Evolutionary conservation across 2,888 invertebrate species (phyloP), one percentile per base, ranked within the genome.

Genomic region (Ichneumon xanthorius): DNA sequence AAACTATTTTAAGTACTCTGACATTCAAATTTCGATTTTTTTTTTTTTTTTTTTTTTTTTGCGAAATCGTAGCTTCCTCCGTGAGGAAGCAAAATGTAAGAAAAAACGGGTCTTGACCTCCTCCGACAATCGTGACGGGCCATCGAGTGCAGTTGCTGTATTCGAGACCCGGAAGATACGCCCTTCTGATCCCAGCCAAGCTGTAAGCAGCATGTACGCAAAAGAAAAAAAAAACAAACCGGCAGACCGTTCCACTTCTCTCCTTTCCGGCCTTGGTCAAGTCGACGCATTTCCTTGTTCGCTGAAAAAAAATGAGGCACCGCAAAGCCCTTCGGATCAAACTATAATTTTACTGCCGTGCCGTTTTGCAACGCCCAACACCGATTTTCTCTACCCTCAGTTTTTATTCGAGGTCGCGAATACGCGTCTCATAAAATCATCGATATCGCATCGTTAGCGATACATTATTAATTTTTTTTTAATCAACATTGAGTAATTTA

Each of bases 181-280:
- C 16, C 19, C 19, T 6, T 53, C 53, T 53, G 53, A 19, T n/a
- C 19, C 19, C 53, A 53, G 53, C 1, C 19, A 53, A n/a, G 19
- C 19, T 53, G 53, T 53, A 19, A 0, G 0, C 53, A 53, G 7
- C 53, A 16, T 5, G 14, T 19, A 9, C 48, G 4, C 16, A 16
- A 73, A 45, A 55, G 9, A 55, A 55, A 4, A 14, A 53, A 53
- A 53, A 48, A 4, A 26, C 26, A 26, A 48, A n/a, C n/a, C 14
- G 3, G 4, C 61, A 1, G 73, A 45, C 61, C 26, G 14, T 45
- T 40, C 9, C 11, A 22, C 55, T 55, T 55, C 7, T 37, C 22
- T 65, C 50, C 75, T 33, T 75, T 75, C 50, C 19, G 63, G n/a
- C 50, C 63, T 75, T 50, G 48, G 50, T 19, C 19, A 6, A 45